phyloP scores from a whole-genome alignment of 2,888 invertebrate species.

The Chaetogeoica ovagalla region DNA sequence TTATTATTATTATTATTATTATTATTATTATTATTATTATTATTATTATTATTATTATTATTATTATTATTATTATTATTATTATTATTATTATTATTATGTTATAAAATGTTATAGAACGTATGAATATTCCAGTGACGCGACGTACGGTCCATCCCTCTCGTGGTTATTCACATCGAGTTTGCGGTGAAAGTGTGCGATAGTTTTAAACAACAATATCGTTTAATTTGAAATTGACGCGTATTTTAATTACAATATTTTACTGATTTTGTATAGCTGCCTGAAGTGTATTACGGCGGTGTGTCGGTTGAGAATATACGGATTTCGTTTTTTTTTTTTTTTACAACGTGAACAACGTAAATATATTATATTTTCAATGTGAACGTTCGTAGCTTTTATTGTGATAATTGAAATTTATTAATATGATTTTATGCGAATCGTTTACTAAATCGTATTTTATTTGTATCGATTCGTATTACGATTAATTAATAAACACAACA shows the following conservation, averaged over 20 bases:
- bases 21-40: background rate
- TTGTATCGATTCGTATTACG: no score
- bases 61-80: background rate
- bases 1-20: background rate
- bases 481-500: no score
- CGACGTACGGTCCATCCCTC: background rate
- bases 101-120: background rate
- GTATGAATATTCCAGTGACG: background rate
- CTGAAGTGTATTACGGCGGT: no score
- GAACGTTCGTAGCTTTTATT: no score
- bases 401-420: no score
- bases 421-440: no score
- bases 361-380: no score
- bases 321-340: no score
- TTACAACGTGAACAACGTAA: no score
- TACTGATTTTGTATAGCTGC: no score
- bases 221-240: conserved; percentile 10
- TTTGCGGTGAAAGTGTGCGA: conserved; percentile 43
- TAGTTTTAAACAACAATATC: conserved; percentile 29
- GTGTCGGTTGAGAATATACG: no score
- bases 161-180: background rate
- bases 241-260: background rate
- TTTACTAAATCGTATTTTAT: no score
- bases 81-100: conserved; percentile 5
- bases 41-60: background rate